Conservation (phyloP, 2,888 invertebrate species). For the Spodoptera picta region DNA sequence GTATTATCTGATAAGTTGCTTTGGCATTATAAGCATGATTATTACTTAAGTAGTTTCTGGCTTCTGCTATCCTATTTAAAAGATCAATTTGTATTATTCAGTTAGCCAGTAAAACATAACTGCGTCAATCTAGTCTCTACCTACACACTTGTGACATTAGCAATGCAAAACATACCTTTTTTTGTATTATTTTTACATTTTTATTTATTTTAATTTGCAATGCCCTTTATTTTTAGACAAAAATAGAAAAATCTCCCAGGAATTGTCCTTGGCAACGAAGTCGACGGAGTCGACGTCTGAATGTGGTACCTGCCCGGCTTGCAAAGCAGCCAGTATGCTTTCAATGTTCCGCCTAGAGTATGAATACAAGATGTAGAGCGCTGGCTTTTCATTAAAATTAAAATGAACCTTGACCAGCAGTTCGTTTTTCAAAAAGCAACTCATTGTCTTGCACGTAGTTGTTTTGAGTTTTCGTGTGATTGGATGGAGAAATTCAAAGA, state of each 20-base stretch:
- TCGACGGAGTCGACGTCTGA: constrained; percentile 35
- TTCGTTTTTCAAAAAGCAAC: no score
- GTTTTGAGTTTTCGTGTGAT: no score
- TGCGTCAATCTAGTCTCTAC: background rate
- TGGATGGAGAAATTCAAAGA: no score
- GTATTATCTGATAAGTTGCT: no score
- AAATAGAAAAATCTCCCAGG: constrained; percentile 14
- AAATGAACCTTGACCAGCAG: no score
- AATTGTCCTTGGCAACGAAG: constrained; percentile 7
- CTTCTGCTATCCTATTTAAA: no score
- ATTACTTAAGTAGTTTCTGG: no score
- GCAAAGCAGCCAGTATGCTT: constrained; percentile 54
- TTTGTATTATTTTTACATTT: background rate
- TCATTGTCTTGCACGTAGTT: no score
- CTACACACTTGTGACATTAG: no score
- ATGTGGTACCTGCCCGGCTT: constrained; percentile 61
- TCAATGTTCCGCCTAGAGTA: constrained; percentile 30
- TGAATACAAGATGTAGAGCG: constrained; percentile 40
- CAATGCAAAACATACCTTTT: no score
- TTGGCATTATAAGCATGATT: no score
- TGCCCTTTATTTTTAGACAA: constrained; percentile 35
- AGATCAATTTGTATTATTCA: no score
- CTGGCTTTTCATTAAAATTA: constrained; percentile 22
- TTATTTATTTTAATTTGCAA: constrained; percentile 7
- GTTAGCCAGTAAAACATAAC: background rate